Conservation (phyloP, 1,140 invertebrate species). For the Aphidius gifuensis region DNA sequence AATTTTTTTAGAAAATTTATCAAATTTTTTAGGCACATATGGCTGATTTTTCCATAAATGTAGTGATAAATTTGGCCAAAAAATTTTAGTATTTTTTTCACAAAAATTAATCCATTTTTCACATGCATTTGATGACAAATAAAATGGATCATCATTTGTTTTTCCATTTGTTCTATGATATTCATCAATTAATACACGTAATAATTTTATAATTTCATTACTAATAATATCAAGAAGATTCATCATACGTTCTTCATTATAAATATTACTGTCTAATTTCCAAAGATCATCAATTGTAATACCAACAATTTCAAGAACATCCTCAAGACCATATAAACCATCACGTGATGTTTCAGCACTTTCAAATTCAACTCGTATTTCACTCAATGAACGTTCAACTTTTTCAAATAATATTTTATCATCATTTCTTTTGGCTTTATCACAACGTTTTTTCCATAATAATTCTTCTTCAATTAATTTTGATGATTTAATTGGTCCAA, state of each 20-base stretch:
- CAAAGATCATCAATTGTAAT: conserved; percentile 78
- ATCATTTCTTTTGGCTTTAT: conserved; percentile 36
- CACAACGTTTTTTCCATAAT: conserved; percentile 38
- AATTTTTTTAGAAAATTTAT: conserved; percentile 70
- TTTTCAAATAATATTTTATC: conserved; percentile 35
- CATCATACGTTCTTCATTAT: conserved; percentile 80
- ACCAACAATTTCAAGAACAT: conserved; percentile 45
- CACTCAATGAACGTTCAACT: conserved; percentile 36
- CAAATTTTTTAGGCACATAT: conserved; percentile 68
- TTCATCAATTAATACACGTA: conserved; percentile 39
- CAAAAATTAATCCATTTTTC: conserved; percentile 79
- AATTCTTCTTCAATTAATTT: conserved; percentile 44
- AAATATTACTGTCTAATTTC: conserved; percentile 74
- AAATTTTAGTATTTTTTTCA: conserved; percentile 81
- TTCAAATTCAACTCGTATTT: conserved; percentile 45
- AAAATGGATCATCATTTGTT: conserved; percentile 51
- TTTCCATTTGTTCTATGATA: conserved; percentile 41
- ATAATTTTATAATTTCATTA: conserved; percentile 46
- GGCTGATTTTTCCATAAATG: conserved; percentile 81
- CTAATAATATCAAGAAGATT: conserved; percentile 85
- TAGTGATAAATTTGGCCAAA: conserved; percentile 84
- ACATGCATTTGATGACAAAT: conserved; percentile 64
- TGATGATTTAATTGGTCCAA: conserved; percentile 34
- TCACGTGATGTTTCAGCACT: conserved; percentile 44
- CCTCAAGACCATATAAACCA: conserved; percentile 43